phyloP scores from a whole-genome alignment of 2,113 vertebrate species.

The Promerops cafer region DNA sequence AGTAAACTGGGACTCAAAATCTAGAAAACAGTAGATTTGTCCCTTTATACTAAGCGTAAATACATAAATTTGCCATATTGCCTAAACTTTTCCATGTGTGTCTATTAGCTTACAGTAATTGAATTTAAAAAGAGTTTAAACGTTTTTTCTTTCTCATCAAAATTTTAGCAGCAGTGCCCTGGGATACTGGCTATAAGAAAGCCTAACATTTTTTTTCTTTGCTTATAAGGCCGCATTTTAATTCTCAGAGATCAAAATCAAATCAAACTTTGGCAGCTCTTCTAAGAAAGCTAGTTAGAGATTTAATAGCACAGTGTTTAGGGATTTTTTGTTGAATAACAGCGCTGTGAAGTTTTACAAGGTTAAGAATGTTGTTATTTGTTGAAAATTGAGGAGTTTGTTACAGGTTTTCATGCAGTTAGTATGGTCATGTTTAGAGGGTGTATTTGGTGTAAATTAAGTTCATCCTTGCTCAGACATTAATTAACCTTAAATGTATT shows the following conservation, averaged over 20 bases:
- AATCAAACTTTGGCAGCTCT: neutral
- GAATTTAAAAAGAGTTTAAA: neutral
- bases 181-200: neutral
- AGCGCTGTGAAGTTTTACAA: neutral
- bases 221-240: neutral
- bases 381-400: neutral
- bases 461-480: neutral
- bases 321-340: neutral
- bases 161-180: neutral
- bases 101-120: neutral
- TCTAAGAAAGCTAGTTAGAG: neutral
- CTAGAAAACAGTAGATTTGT: neutral
- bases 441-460: neutral
- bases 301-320: neutral
- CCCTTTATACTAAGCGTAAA: neutral
- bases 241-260: constrained; percentile 23
- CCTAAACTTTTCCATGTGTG: neutral
- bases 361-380: neutral
- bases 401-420: neutral
- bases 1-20: neutral
- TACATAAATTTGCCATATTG: neutral
- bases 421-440: neutral
- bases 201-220: neutral
- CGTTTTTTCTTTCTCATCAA: neutral
- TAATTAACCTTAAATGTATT: neutral